These are phyloP conservation scores for Onthophagus taurus DNA, from an alignment of 1,140 invertebrate species.

Conservation along the genomic window DNA sequence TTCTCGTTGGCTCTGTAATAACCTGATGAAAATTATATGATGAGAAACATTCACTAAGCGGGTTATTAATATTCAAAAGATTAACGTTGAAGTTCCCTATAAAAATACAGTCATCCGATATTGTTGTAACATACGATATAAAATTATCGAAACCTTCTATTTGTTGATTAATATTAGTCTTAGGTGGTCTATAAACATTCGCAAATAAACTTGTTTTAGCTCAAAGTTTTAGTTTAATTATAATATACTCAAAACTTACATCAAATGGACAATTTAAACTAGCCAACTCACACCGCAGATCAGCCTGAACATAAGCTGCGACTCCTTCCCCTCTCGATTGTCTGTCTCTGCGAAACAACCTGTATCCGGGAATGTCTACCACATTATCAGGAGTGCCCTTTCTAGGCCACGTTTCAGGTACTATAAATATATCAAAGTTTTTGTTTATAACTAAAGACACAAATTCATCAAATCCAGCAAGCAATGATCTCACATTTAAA, in stretches of 20 bases:
- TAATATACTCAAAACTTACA: no score
- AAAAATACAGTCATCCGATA: neutral
- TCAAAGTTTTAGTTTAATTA: no score
- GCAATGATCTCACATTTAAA: conserved; percentile 8
- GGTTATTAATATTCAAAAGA: neutral
- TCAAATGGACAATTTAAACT: no score
- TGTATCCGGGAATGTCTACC: conserved; percentile 1
- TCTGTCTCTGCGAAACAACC: neutral
- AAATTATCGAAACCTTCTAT: neutral
- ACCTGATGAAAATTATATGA: no score
- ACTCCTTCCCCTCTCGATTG: no score
- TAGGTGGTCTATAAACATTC: no score
- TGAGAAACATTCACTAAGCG: neutral
- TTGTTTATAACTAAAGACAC: neutral
- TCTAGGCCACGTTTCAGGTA: conserved; percentile 5
- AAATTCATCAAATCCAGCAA: neutral
- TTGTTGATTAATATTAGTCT: conserved; percentile 1
- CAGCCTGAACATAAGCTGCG: no score
- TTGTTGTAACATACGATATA: neutral
- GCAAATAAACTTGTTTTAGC: no score
- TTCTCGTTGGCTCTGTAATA: no score
- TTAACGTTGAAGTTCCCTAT: neutral
- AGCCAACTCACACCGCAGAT: no score
- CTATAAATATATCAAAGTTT: conserved; percentile 1
- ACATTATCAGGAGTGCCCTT: neutral